phyloP scores from a whole-genome alignment of 2,113 vertebrate genomes.

The Sterna hirundo region DNA sequence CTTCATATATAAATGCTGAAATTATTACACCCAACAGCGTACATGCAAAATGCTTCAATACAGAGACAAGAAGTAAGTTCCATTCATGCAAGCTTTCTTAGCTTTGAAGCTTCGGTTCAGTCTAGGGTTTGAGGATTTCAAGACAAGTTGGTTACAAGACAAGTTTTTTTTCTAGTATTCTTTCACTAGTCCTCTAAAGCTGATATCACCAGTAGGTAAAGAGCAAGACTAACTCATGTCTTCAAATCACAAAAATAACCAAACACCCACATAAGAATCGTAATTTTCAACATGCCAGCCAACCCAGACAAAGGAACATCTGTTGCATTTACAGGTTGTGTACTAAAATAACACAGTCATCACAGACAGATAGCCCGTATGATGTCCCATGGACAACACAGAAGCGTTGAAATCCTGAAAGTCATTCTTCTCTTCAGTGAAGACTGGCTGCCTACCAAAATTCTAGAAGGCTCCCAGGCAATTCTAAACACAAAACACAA shows the following conservation, averaged over 20 bases:
- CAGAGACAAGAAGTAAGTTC: background rate
- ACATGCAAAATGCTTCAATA: background rate
- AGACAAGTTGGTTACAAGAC: background rate
- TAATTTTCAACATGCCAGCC: background rate
- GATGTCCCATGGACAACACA: background rate
- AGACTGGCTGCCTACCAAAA: background rate
- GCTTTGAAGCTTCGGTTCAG: background rate
- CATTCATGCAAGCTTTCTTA: background rate
- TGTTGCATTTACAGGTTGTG: background rate
- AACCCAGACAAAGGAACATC: background rate
- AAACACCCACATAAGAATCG: background rate
- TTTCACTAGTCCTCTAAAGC: background rate
- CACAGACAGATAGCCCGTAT: background rate
- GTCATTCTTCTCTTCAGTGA: background rate
- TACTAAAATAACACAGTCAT: background rate
- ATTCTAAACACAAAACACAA: background rate
- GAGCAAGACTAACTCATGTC: background rate
- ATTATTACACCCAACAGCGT: background rate
- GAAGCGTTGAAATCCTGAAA: background rate
- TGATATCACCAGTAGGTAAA: background rate
- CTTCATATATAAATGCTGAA: background rate
- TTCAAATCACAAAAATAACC: constrained; percentile 12
- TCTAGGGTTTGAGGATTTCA: background rate
- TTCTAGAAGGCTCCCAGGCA: background rate
- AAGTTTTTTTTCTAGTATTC: background rate